Evolutionary conservation across 2,888 invertebrate genomes (phyloP).

Genomic region (Archips crataeganus): DNA sequence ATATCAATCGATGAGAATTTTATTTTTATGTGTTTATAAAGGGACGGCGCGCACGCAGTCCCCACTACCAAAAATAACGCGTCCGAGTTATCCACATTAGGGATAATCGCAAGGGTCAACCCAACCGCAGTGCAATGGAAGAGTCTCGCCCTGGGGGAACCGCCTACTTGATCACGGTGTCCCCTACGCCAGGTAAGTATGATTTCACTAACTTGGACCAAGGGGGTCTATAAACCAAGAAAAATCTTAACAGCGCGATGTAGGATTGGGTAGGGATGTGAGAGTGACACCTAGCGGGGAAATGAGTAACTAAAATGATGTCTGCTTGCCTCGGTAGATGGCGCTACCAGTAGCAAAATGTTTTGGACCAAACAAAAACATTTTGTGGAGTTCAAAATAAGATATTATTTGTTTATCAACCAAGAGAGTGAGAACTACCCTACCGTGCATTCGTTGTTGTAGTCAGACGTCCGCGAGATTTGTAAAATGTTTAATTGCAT

Average conservation of each 20-base stretch:
- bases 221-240: background rate
- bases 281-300: constrained; percentile 11
- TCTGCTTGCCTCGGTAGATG: background rate
- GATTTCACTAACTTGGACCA: background rate
- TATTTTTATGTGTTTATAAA: too few relatives aligned
- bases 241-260: constrained; percentile 27
- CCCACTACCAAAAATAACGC: constrained; percentile 21
- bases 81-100: constrained; percentile 21
- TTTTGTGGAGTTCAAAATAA: too few relatives aligned
- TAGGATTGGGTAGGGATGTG: background rate
- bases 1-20: too few relatives aligned
- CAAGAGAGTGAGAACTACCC: too few relatives aligned
- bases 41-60: constrained; percentile 20
- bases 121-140: constrained; percentile 20
- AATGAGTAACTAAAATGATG: background rate
- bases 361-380: too few relatives aligned
- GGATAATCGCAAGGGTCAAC: constrained; percentile 21
- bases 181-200: constrained; percentile 22
- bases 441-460: too few relatives aligned
- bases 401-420: too few relatives aligned
- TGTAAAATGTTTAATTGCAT: too few relatives aligned
- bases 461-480: too few relatives aligned
- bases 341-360: background rate
- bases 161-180: constrained; percentile 21
- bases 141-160: constrained; percentile 20